These are phyloP conservation scores for Mercenaria mercenaria DNA, from an alignment of 1,140 invertebrate species.

Conservation along the genomic window DNA sequence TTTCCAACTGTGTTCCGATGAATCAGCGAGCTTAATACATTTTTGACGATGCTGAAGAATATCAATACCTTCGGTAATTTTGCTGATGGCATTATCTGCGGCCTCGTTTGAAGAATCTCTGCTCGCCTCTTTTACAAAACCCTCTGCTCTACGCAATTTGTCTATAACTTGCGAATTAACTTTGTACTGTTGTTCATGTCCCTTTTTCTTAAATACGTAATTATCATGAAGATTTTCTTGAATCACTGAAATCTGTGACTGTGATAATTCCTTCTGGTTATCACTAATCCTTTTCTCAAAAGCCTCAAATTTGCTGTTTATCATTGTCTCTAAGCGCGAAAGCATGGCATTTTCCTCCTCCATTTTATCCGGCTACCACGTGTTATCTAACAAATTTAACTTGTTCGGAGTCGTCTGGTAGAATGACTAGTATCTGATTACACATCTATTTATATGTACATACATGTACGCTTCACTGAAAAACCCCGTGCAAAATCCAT, in stretches of 20 bases:
- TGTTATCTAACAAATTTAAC: no score
- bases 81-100: no score
- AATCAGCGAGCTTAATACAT: conserved; percentile 10
- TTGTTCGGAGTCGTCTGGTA: no score
- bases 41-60: conserved; percentile 33
- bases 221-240: neutral
- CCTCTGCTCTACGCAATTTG: neutral
- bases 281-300: neutral
- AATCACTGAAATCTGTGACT: neutral
- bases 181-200: conserved; percentile 5
- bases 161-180: no score
- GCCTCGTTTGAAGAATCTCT: neutral
- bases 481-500: no score
- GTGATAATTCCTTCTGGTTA: neutral
- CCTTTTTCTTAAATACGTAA: conserved; percentile 12
- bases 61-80: conserved; percentile 18
- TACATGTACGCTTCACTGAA: no score
- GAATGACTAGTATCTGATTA: no score
- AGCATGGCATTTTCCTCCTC: neutral
- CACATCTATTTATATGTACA: no score
- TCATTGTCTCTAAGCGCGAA: neutral
- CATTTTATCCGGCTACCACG: neutral
- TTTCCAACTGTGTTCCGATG: conserved; percentile 8
- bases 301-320: neutral
- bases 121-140: neutral